Conservation (phyloP, 2,113 vertebrate genomes). For the Lagopus muta region DNA sequence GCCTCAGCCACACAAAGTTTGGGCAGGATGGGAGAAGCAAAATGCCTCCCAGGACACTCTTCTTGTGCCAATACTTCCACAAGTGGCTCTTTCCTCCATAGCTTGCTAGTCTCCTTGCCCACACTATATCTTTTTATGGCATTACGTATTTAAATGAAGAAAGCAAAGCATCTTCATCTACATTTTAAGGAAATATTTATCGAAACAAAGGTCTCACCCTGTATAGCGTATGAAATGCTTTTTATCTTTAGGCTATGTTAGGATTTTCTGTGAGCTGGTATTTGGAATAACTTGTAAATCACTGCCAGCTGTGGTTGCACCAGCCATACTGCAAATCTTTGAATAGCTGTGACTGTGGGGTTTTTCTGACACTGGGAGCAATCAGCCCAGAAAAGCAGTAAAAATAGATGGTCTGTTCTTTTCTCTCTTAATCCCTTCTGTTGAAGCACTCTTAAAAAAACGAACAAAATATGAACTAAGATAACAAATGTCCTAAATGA, state of each 20-base stretch:
- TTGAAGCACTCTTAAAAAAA: conserved; percentile 73
- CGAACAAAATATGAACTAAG: conserved; percentile 78
- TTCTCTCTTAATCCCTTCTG: conserved; percentile 63
- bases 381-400: conserved; percentile 42
- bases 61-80: neutral
- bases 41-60: neutral
- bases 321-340: conserved; percentile 54
- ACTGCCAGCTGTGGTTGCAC: conserved; percentile 23
- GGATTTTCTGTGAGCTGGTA: conserved; percentile 51
- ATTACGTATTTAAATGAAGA: conserved; percentile 15
- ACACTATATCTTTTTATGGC: neutral
- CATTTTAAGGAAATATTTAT: conserved; percentile 46
- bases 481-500: conserved; percentile 74
- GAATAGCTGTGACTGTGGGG: conserved; percentile 28
- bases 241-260: conserved; percentile 44
- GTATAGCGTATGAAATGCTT: neutral
- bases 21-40: neutral
- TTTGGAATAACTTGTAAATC: conserved; percentile 59
- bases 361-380: conserved; percentile 40
- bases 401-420: conserved; percentile 65
- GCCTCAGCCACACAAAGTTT: neutral
- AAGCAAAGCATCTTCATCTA: conserved; percentile 1
- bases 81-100: neutral
- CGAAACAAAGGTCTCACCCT: neutral
- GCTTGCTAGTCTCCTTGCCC: neutral